Evolutionary conservation across 2,888 invertebrate genomes (phyloP).

Genomic region (Hirtodrosophila duncani): DNA sequence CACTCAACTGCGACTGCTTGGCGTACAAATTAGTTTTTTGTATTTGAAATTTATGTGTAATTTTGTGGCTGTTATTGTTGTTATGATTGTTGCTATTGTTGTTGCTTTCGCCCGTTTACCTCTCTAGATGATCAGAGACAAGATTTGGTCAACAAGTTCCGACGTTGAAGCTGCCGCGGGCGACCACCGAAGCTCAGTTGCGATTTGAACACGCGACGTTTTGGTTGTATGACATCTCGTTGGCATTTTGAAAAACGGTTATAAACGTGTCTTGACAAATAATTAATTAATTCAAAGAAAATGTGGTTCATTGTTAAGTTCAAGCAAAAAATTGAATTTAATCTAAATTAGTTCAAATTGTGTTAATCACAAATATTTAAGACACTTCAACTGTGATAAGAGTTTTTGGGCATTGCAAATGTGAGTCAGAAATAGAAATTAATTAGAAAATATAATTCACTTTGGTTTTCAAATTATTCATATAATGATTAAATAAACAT

Average conservation of each 20-base stretch:
- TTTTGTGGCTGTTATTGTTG: slow-evolving; percentile 23
- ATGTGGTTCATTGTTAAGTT: slow-evolving; percentile 39
- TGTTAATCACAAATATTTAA: too few relatives aligned
- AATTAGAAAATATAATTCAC: too few relatives aligned
- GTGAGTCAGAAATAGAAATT: too few relatives aligned
- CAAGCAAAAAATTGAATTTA: slow-evolving; percentile 28
- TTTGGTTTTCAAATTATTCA: too few relatives aligned
- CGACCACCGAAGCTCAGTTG: slow-evolving; percentile 34
- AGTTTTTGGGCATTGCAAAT: too few relatives aligned
- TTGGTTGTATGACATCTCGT: slow-evolving; percentile 30
- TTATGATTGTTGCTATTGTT: slow-evolving; percentile 24
- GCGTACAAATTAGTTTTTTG: slow-evolving; percentile 49
- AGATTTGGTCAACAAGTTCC: slow-evolving; percentile 33
- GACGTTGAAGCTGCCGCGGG: slow-evolving; percentile 5
- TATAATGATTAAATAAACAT: slow-evolving; percentile 1
- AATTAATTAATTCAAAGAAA: slow-evolving; percentile 21
- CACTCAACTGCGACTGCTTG: slow-evolving; percentile 17
- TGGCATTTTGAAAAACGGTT: too few relatives aligned
- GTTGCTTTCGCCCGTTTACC: slow-evolving; percentile 3
- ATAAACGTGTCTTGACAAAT: too few relatives aligned
- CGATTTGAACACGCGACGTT: slow-evolving; percentile 42
- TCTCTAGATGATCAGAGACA: slow-evolving; percentile 27
- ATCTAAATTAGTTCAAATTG: not conserved
- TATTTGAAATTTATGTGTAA: slow-evolving; percentile 25
- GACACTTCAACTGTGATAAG: too few relatives aligned